phyloP scores from a whole-genome alignment of 2,113 vertebrate genomes.

The Neotragus moschatus region DNA sequence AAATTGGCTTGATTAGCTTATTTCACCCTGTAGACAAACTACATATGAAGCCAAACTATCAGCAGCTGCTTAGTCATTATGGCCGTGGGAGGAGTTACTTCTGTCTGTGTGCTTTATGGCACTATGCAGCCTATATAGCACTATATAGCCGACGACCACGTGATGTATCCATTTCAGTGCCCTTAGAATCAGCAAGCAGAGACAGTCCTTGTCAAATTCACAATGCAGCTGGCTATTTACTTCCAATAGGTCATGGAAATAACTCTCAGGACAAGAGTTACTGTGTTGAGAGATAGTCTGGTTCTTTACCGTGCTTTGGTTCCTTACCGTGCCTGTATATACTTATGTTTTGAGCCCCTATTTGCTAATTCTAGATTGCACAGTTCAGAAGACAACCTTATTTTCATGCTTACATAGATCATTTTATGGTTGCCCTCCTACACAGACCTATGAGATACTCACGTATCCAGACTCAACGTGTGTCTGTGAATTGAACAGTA shows the following conservation, averaged over 20 bases:
- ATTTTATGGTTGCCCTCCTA: neutral
- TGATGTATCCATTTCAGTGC: neutral
- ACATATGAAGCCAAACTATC: neutral
- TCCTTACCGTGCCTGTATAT: neutral
- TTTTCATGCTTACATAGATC: neutral
- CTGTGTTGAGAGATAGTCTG: neutral
- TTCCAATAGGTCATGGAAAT: neutral
- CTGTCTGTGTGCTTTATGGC: neutral
- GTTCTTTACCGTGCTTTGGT: neutral
- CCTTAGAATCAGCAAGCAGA: neutral
- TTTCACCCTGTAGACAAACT: neutral
- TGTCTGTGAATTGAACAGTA: neutral
- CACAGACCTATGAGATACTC: neutral
- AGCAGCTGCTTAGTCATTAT: neutral
- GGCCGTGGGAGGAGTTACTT: neutral
- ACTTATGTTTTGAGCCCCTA: neutral
- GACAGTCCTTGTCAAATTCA: neutral
- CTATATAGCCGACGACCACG: neutral
- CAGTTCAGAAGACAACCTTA: neutral
- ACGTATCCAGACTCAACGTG: neutral
- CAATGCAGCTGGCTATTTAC: neutral
- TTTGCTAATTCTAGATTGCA: neutral
- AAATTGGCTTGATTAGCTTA: conserved; percentile 33
- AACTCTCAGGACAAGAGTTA: neutral
- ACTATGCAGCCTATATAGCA: neutral